Base-by-base conservation (phyloP, 1,140 invertebrate species). In the Anastrepha ludens region DNA sequence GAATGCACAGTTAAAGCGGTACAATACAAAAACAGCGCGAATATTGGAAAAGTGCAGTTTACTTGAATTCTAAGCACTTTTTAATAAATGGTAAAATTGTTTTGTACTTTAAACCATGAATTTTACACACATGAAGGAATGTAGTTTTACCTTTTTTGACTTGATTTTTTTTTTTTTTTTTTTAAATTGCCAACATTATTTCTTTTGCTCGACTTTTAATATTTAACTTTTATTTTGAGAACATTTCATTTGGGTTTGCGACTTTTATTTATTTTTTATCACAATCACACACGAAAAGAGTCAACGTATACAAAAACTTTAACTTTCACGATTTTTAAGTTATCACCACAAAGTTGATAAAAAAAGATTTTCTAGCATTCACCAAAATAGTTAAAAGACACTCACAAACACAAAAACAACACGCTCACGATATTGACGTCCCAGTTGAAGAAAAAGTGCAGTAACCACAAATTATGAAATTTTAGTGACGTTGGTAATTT, bases 1-100 rank as follows among this genome's bases (percentile, higher is more conserved):
- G 1, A 81, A 81, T 55, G 5, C 47, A 81, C 74, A 50, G 74
- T 81, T 81, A 81, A 11, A 81, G 74, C 74, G 74, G 74, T 55
- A 47, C n/a, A 81, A 11, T 55, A 55, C n/a, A 55, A 81, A 81
- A 81, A 81, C 44, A 81, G 55, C 4, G 17, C 70, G 41, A 15
- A 20, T 55, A 6, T 29, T 15, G 67, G 67, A 74, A 74, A 81
- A 55, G 15, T 81, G 47, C 44, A 81, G 74, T 81, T 58, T 1
- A 11, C 6, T n/a, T 3, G 74, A 81, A 29, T n/a, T 81, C 15
- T 8, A 55, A 81, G 50, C 74, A 55, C 74, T 81, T 58, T 81
- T 81, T 20, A 17, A 7, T 44, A 44, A 74, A 5, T 20, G 29
- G 29, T 7, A 29, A 58, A 8, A 70, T 7, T 74, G 44, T 58